These are phyloP conservation scores for Baronia brevicornis DNA, from an alignment of 2,888 invertebrate genomes.

Conservation along the genomic window DNA sequence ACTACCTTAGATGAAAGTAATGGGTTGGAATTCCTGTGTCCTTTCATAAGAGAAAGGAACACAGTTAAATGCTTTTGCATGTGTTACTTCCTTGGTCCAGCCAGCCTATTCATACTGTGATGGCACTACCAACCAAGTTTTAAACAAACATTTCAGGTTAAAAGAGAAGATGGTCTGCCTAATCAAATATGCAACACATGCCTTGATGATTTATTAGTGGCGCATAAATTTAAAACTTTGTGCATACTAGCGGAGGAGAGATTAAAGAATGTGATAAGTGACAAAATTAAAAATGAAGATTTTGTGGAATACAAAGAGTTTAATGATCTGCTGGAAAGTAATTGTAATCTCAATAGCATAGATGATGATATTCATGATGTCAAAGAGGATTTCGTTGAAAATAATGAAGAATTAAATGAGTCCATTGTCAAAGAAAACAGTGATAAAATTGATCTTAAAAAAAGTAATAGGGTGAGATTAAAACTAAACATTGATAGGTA, in stretches of 20 bases:
- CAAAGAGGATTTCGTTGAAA: slow-evolving; percentile 12
- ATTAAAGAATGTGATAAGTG: slow-evolving; percentile 23
- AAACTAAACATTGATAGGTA: slow-evolving; percentile 8
- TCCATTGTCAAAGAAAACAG: not conserved
- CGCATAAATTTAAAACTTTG: slow-evolving; percentile 36
- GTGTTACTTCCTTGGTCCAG: too few species aligned
- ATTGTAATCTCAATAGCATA: not conserved
- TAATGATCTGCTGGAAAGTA: slow-evolving; percentile 3
- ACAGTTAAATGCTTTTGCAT: too few species aligned
- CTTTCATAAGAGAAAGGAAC: too few species aligned
- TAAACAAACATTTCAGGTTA: slow-evolving; percentile 22
- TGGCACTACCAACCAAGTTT: too few species aligned
- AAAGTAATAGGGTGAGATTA: slow-evolving; percentile 4
- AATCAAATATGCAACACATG: slow-evolving; percentile 34
- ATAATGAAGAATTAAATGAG: slow-evolving; percentile 14
- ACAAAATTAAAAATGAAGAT: slow-evolving; percentile 22
- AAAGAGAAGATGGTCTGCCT: slow-evolving; percentile 29
- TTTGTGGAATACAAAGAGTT: slow-evolving; percentile 15
- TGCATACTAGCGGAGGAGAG: slow-evolving; percentile 33
- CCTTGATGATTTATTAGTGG: slow-evolving; percentile 27
- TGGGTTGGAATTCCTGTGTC: too few species aligned
- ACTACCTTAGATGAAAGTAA: too few species aligned
- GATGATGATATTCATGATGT: slow-evolving; percentile 6
- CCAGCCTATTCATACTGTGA: too few species aligned
- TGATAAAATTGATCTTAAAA: not conserved